Base-by-base conservation (phyloP, 2,888 invertebrate species). In the Ellobium chinense region DNA sequence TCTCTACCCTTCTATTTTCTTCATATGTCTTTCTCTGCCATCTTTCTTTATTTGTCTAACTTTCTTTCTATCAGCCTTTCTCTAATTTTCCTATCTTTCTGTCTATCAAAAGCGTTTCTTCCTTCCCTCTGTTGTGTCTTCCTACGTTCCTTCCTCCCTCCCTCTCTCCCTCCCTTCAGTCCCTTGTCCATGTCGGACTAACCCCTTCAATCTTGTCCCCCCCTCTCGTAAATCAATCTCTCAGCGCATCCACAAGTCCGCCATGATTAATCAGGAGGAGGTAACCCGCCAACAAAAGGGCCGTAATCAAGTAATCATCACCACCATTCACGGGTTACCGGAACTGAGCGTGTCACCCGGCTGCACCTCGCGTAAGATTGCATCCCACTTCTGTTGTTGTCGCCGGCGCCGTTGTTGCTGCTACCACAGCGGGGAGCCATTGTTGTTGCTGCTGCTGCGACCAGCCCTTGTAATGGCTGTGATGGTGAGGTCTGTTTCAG, bases 221-320 rank as follows among this genome's bases (percentile, higher is more conserved):
- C n/a, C n/a, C n/a, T n/a, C n/a, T n/a, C 14, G 21, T 18, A 56
- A 56, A 24, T 56, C 56, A 56, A 56, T 56, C 56, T n/a, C 24
- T 24, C 7, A 56, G 24, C n/a, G n/a, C n/a, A 14, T 62, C 24
- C 14, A n/a, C 14, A n/a, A 3, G 29, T 9, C 62, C 2, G 62
- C 27, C 62, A n/a, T 24, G 62, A 62, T 24, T 62, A 62, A 62
- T 27, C 62, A 62, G 7, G 62, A 27, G 62, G 29, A 62, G 62
- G 27, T 27, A 62, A n/a, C 62, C 62, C 62, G 62, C 62, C 62
- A 62, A 62, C 62, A 27, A 62, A 62, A 27, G 62, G 62, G 24
- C n/a, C 27, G 29, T 62, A 62, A 62, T 62, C n/a, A 62, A n/a
- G 27, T 62, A 62, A 62, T 62, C 62, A 62, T 62, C 62, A 29